Base-by-base conservation (phyloP, 2,113 vertebrate genomes). In the Meleagris gallopavo region DNA sequence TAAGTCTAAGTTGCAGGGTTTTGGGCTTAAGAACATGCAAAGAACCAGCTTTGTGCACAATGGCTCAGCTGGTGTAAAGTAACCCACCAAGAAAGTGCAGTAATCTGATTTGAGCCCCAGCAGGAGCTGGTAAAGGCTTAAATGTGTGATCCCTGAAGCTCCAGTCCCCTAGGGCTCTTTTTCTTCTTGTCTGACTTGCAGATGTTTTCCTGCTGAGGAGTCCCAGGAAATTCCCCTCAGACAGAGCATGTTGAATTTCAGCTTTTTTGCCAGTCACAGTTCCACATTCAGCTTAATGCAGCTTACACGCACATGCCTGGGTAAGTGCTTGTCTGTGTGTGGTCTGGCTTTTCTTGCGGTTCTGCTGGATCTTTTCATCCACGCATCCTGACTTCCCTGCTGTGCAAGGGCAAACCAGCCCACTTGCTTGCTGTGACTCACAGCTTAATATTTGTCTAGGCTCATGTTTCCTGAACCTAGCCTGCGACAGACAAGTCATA, bases 101-200 rank as follows among this genome's bases (percentile, higher is more conserved):
- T 3, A 40, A 9, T 34, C 64, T 0, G 0, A 3, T 10, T 29
- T 36, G 17, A 57, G 29, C 58, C 57, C 2, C 2, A 1, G 0
- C 18, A 66, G 21, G 24, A 41, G 17, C 17, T 66, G 34, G 25
- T 46, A 52, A 38, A 15, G 11, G 43, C 41, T 54, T 21, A 11
- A 75, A 1, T 0, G 0, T 36, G 3, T 10, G 2, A 40, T 30
- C 22, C 36, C 34, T 41, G 32, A n/a, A 30, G 25, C 10, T n/a
- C 55, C 55, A 36, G 15, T 60, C 12, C 16, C 40, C 29, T 24
- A 5, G 11, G 10, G 12, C 8, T 16, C 9, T 40, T 54, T 73
- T 22, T 38, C 43, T 80, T 45, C 55, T 52, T 45, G 13, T 11
- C 12, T 27, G 25, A 36, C 40, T 54, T 70, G 55, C 41, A 74